Conservation (phyloP, 2,888 invertebrate genomes). For the Thymelicus sylvestris region DNA sequence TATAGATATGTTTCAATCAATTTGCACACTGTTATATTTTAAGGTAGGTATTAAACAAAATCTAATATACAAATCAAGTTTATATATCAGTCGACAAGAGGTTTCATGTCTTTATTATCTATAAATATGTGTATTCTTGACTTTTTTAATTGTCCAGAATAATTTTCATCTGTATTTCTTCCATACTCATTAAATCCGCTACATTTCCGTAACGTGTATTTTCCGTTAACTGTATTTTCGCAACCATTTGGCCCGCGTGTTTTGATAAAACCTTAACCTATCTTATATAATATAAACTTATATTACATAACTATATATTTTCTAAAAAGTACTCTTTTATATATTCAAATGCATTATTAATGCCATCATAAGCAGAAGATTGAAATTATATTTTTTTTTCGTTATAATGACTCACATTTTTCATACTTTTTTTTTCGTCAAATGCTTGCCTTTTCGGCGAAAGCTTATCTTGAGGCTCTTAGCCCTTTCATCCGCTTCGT, state of each 20-base stretch:
- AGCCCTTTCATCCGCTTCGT: constrained; percentile 29
- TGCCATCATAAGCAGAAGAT: constrained; percentile 73
- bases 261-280: constrained; percentile 62
- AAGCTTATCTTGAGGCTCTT: constrained; percentile 10
- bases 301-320: constrained; percentile 62
- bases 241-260: constrained; percentile 81
- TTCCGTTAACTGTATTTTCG: constrained; percentile 43
- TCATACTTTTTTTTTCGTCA: constrained; percentile 44
- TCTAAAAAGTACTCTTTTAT: constrained; percentile 71
- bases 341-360: constrained; percentile 59
- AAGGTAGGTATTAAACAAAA: no score
- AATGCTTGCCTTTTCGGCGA: constrained; percentile 27
- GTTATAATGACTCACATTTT: constrained; percentile 78
- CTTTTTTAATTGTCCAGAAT: no score
- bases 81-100: no score
- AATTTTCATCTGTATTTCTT: neutral
- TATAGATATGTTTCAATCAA: no score
- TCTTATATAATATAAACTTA: constrained; percentile 53
- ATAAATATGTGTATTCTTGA: no score
- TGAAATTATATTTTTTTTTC: constrained; percentile 57
- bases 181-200: constrained; percentile 18
- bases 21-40: no score
- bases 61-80: no score
- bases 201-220: constrained; percentile 26
- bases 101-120: no score